Percentiles rank a stretch among this genome's conserved stretches.
Conservation (phyloP, 2,797 vertebrate species). For the Artibeus lituratus region DNA sequence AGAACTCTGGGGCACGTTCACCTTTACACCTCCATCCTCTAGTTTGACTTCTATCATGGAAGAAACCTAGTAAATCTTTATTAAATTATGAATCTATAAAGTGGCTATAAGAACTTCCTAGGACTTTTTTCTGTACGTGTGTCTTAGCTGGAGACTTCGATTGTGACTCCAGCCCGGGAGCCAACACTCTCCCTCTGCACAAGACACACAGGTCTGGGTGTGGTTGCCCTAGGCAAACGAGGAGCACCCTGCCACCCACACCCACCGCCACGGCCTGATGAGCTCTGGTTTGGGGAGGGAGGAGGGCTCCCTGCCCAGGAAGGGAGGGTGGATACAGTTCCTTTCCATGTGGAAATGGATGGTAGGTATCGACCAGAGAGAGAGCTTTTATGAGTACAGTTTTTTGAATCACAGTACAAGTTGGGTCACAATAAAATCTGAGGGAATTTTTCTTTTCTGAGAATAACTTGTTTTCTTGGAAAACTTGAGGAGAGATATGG, state of each 20-base stretch:
- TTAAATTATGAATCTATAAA: background rate
- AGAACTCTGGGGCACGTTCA: background rate
- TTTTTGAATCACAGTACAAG: slow-evolving; percentile 23
- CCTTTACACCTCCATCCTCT: background rate
- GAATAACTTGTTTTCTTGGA: slow-evolving; percentile 51
- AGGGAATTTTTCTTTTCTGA: background rate
- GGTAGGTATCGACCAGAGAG: background rate
- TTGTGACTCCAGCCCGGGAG: background rate
- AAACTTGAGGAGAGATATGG: slow-evolving; percentile 43
- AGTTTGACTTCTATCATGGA: background rate
- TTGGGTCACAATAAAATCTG: background rate
- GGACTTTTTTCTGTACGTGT: background rate
- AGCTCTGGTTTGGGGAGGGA: background rate
- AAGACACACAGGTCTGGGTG: background rate
- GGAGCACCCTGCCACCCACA: background rate
- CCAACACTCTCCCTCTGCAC: background rate
- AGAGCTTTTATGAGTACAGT: background rate
- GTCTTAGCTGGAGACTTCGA: background rate
- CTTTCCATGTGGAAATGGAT: background rate
- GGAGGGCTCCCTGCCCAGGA: background rate
- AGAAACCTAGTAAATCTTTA: background rate
- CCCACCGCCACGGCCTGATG: background rate
- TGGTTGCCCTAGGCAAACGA: background rate
- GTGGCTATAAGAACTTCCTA: background rate
- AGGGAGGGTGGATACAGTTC: background rate